phyloP scores from a whole-genome alignment of 2,797 vertebrate species.

The Oreortyx pictus region DNA sequence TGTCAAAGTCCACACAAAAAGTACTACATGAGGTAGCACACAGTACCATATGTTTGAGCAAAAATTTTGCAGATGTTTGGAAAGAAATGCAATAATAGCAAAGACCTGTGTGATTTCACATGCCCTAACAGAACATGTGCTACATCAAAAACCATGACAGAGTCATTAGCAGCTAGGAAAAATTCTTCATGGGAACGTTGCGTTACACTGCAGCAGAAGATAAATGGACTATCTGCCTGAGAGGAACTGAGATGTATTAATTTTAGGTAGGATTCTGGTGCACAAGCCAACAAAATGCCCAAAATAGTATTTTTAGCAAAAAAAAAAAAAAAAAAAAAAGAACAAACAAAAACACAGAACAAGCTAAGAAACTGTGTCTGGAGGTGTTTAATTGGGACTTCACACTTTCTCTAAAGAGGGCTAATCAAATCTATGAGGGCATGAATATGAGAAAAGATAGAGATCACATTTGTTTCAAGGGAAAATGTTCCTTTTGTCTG shows the following conservation, averaged over 20 bases:
- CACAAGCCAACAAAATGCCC: neutral
- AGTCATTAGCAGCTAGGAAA: neutral
- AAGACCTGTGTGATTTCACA: neutral
- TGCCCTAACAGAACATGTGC: neutral
- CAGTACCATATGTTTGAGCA: neutral
- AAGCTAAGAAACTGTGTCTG: neutral
- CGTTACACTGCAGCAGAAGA: neutral
- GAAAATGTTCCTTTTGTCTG: neutral
- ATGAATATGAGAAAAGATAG: neutral
- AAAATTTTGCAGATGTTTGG: neutral
- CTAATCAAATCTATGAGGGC: neutral
- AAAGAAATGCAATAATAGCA: neutral
- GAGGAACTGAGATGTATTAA: neutral
- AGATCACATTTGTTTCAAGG: neutral
- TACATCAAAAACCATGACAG: neutral
- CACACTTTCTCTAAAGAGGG: neutral
- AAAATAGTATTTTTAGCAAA: neutral
- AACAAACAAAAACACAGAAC: neutral
- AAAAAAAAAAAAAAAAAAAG: neutral
- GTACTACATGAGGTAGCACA: neutral
- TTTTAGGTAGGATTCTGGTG: neutral
- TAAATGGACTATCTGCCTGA: neutral
- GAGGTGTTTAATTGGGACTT: neutral
- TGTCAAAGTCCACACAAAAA: neutral
- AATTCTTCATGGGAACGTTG: neutral